These are phyloP conservation scores for Linurgus olivaceus DNA, from an alignment of 2,797 vertebrate genomes.

Conservation along the genomic window DNA sequence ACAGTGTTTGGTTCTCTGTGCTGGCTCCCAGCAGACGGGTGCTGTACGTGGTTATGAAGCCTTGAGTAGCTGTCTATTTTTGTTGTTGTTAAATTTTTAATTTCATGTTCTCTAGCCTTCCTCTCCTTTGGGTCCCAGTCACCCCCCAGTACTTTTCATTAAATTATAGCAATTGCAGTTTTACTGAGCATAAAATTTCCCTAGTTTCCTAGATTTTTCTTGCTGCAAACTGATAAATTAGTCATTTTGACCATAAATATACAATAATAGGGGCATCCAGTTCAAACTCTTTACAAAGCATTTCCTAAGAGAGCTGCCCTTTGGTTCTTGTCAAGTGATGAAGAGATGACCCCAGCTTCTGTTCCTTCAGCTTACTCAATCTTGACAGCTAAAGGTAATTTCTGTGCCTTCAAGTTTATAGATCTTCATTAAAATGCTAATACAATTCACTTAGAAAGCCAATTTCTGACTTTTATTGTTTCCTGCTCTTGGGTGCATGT, in stretches of 20 bases:
- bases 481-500: not conserved
- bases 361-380: not conserved
- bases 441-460: constrained; percentile 21
- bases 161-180: constrained; percentile 11
- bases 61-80: constrained; percentile 13
- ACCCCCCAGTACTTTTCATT: constrained; percentile 24
- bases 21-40: not conserved
- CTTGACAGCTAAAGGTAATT: constrained; percentile 46
- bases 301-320: constrained; percentile 26
- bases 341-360: constrained; percentile 37
- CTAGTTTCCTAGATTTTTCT: constrained; percentile 35
- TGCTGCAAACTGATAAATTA: constrained; percentile 36
- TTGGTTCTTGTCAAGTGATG: constrained; percentile 12
- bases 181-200: constrained; percentile 47
- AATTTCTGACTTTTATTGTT: constrained; percentile 32
- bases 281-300: constrained; percentile 21
- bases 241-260: constrained; percentile 17
- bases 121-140: not conserved
- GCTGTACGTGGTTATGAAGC: not conserved
- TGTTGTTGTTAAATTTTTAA: constrained; percentile 53
- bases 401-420: constrained; percentile 27
- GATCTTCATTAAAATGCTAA: constrained; percentile 54
- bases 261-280: constrained; percentile 13
- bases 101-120: not conserved
- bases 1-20: not conserved